These are phyloP conservation scores for Ibidorhyncha struthersii DNA, from an alignment of 2,113 vertebrate genomes.

Conservation along the genomic window DNA sequence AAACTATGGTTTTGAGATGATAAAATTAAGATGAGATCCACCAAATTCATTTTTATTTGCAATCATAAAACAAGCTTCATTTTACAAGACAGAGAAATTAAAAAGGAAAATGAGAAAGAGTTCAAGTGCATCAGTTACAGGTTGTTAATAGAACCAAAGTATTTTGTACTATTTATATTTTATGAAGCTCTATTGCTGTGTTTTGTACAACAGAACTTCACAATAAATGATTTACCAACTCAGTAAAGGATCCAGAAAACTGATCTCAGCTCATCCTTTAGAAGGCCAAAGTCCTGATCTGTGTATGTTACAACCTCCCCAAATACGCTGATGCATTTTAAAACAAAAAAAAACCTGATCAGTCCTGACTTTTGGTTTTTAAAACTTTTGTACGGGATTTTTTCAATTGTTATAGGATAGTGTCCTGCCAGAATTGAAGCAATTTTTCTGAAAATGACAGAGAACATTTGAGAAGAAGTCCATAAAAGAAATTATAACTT, in stretches of 20 bases:
- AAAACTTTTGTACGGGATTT: background rate
- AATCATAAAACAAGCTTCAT: constrained; percentile 58
- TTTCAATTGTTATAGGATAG: background rate
- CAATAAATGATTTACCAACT: constrained; percentile 75
- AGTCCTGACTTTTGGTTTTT: background rate
- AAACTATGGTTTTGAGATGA: constrained; percentile 18
- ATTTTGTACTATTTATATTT: constrained; percentile 78
- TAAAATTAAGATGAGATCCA: constrained; percentile 49
- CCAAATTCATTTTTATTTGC: constrained; percentile 63
- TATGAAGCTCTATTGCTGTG: constrained; percentile 71
- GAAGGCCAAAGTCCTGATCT: constrained; percentile 3
- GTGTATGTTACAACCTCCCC: background rate
- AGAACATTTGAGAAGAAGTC: background rate
- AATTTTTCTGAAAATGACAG: background rate
- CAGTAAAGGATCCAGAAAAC: constrained; percentile 58
- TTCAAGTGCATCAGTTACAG: constrained; percentile 67
- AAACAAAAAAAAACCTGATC: background rate
- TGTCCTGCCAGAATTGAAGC: background rate
- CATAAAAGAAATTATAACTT: constrained; percentile 28
- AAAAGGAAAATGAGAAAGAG: constrained; percentile 61
- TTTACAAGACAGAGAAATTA: constrained; percentile 63
- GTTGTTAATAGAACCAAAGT: constrained; percentile 66
- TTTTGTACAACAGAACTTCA: constrained; percentile 72
- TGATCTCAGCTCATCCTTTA: constrained; percentile 43
- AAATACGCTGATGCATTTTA: background rate